Percentiles rank a stretch among this genome's conserved stretches.
phyloP scores from a whole-genome alignment of 2,113 vertebrate species.

The Erpornis zantholeuca region DNA sequence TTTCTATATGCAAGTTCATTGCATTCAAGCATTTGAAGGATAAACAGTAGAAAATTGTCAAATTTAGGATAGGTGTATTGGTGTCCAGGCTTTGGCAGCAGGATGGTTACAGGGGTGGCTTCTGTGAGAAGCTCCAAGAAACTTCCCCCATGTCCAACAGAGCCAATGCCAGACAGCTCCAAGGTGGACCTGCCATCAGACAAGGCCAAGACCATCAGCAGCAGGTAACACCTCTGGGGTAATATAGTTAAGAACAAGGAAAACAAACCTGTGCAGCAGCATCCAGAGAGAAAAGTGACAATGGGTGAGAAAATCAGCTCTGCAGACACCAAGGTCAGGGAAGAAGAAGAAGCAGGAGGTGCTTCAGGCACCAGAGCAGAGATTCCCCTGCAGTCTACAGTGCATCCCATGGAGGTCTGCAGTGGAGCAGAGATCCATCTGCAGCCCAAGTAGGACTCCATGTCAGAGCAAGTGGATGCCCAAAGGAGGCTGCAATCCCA shows the following conservation, averaged over 20 bases:
- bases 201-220: not conserved
- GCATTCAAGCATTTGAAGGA: not conserved
- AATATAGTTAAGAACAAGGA: not conserved
- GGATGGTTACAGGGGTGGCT: not conserved
- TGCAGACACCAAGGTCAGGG: not conserved
- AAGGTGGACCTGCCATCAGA: not conserved
- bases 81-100: not conserved
- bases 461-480: not conserved
- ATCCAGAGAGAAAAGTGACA: not conserved
- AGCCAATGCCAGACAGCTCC: not conserved
- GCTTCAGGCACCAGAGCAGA: not conserved
- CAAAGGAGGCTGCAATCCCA: not conserved
- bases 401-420: not conserved
- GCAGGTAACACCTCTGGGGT: not conserved
- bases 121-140: not conserved
- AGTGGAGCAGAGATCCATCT: not conserved
- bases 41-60: not conserved
- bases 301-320: not conserved
- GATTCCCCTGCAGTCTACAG: not conserved
- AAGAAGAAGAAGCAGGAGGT: not conserved
- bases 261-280: not conserved
- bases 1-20: not conserved
- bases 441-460: not conserved
- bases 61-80: not conserved
- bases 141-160: fast-evolving